A percentile compares a stretch with the other conserved stretches of the same genome.
Evolutionary conservation across 23 tunicate species (phyloP).

Genomic region (Halocynthia aurantium): DNA sequence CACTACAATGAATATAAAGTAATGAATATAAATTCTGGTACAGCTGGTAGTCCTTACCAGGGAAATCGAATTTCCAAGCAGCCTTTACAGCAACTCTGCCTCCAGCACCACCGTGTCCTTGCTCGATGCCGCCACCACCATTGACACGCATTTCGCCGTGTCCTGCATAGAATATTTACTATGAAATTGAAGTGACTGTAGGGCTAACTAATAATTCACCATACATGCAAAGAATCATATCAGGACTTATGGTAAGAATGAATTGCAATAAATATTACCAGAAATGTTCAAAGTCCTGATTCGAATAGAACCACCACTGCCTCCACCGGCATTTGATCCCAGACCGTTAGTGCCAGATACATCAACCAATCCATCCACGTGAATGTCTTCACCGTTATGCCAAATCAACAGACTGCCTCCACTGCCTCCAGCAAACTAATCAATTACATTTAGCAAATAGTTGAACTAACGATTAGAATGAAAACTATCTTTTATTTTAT

Average conservation of each 20-base stretch:
- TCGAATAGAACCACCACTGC: conserved; percentile 24
- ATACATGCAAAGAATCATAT: too few species aligned
- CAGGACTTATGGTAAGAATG: too few species aligned
- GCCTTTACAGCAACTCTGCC: conserved; percentile 25
- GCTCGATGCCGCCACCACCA: conserved; percentile 12
- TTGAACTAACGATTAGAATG: too few species aligned
- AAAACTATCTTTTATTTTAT: too few species aligned
- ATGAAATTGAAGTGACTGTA: not conserved
- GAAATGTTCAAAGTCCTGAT: conserved; percentile 24
- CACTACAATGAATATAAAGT: too few species aligned
- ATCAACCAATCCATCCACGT: conserved; percentile 20
- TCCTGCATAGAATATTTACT: not conserved
- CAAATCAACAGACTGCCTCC: conserved; percentile 20
- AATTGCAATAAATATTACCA: not conserved
- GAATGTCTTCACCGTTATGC: conserved; percentile 16
- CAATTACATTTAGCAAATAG: not conserved
- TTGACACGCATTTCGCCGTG: conserved; percentile 28
- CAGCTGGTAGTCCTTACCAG: not conserved
- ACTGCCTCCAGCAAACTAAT: conserved; percentile 16
- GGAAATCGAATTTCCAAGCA: conserved; percentile 19
- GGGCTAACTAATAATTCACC: too few species aligned
- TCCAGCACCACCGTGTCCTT: conserved; percentile 26
- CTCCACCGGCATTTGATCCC: conserved; percentile 24
- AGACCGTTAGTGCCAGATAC: conserved; percentile 18
- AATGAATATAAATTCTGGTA: too few species aligned